Percentiles rank a stretch among this genome's conserved stretches.
These are phyloP conservation scores for Euborellia annulipes DNA, from an alignment of 1,140 invertebrate species.

Conservation along the genomic window DNA sequence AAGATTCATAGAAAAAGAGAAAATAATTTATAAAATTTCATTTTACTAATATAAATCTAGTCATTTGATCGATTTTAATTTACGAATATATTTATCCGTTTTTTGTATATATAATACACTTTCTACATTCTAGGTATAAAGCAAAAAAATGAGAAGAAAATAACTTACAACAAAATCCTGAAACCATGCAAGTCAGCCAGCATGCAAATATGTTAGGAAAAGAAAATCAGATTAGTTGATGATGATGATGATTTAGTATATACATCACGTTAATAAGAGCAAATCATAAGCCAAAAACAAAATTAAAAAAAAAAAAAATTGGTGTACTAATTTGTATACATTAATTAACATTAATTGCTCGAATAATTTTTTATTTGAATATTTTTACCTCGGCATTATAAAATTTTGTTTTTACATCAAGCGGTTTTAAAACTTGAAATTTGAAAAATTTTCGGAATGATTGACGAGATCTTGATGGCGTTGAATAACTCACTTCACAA, in stretches of 20 bases:
- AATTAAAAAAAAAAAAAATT: constrained; percentile 1
- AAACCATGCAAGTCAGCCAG: neutral
- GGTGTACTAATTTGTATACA: constrained; percentile 1
- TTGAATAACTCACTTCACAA: constrained; percentile 86
- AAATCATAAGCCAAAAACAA: constrained; percentile 4
- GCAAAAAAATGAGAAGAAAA: constrained; percentile 1
- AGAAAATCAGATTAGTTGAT: too few relatives aligned
- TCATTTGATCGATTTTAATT: too few relatives aligned
- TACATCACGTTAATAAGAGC: too few relatives aligned
- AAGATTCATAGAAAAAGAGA: too few relatives aligned
- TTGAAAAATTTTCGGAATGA: constrained; percentile 95
- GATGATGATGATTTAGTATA: too few relatives aligned
- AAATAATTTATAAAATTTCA: too few relatives aligned
- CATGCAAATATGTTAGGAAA: too few relatives aligned
- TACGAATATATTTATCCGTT: too few relatives aligned
- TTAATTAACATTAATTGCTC: too few relatives aligned
- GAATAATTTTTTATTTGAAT: neutral
- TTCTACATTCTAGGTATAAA: neutral
- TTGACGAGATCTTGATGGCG: constrained; percentile 46
- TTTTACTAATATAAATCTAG: too few relatives aligned
- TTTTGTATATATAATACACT: too few relatives aligned
- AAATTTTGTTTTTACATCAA: constrained; percentile 98
- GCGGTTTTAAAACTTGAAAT: constrained; percentile 93
- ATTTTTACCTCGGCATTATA: constrained; percentile 75
- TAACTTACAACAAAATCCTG: constrained; percentile 2